Conservation (phyloP, 23 tunicate species). For the Oikopleura vanhoeffeni region DNA sequence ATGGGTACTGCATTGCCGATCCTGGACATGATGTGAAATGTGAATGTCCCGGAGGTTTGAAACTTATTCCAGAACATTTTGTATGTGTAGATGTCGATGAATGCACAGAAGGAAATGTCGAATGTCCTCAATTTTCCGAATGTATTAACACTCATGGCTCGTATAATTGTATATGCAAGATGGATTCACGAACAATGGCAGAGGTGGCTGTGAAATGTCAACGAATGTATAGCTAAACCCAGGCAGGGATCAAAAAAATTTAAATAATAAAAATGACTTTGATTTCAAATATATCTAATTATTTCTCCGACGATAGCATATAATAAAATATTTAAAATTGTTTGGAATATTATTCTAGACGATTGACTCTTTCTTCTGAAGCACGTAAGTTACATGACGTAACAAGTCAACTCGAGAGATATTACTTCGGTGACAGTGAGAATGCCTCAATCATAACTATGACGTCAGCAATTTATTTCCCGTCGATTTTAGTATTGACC, state of each 20-base stretch:
- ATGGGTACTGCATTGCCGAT: constrained; percentile 43
- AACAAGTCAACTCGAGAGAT: too few relatives aligned
- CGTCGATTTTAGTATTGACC: too few relatives aligned
- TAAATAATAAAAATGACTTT: too few relatives aligned
- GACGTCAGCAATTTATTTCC: too few relatives aligned
- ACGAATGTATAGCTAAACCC: background rate
- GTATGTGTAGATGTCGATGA: constrained; percentile 81
- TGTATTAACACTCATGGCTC: constrained; percentile 64
- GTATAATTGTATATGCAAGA: constrained; percentile 57
- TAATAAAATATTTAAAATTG: too few relatives aligned
- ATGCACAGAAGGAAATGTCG: constrained; percentile 31
- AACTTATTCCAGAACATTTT: constrained; percentile 29
- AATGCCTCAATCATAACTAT: too few relatives aligned
- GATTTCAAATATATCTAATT: too few relatives aligned
- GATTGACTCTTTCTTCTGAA: too few relatives aligned
- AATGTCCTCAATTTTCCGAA: constrained; percentile 39
- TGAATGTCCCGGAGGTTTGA: constrained; percentile 51
- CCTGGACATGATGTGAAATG: constrained; percentile 30
- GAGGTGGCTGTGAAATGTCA: constrained; percentile 9
- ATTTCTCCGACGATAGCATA: too few relatives aligned
- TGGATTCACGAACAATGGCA: constrained; percentile 28
- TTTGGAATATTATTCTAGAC: too few relatives aligned
- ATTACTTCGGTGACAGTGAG: too few relatives aligned
- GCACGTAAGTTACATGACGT: too few relatives aligned
- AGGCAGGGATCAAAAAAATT: background rate